These are phyloP conservation scores for Ivindomyrus marchei DNA, from an alignment of 2,113 vertebrate species.

Conservation along the genomic window DNA sequence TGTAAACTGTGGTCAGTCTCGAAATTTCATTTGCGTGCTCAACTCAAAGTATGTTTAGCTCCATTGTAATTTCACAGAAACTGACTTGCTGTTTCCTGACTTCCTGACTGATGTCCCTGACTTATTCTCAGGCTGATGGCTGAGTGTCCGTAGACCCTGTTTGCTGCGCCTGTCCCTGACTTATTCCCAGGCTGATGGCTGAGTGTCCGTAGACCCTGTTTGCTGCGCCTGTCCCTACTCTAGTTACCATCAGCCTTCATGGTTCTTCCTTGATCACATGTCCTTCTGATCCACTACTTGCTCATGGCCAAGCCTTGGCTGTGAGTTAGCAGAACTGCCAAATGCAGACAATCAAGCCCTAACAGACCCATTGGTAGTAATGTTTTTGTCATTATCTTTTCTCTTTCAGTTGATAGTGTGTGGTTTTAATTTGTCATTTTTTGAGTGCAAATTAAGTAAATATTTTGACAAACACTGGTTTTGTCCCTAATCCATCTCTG, in stretches of 20 bases:
- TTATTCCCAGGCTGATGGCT: neutral
- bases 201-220: neutral
- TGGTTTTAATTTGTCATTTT: neutral
- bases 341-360: neutral
- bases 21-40: neutral
- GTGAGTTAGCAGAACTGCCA: neutral
- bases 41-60: neutral
- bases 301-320: neutral
- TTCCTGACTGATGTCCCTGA: neutral
- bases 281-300: neutral
- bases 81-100: neutral
- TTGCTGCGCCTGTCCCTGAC: neutral
- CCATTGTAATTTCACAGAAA: neutral
- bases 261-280: neutral
- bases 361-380: neutral
- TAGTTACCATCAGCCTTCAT: neutral
- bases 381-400: neutral
- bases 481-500: neutral
- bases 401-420: neutral
- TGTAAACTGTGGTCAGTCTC: neutral
- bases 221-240: neutral
- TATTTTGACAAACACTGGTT: neutral
- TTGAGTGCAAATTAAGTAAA: neutral
- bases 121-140: neutral
- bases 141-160: neutral